Evolutionary conservation across 2,888 invertebrate species (phyloP), one percentile per base, ranked within the genome.

Genomic region (Athalia circularis): DNA sequence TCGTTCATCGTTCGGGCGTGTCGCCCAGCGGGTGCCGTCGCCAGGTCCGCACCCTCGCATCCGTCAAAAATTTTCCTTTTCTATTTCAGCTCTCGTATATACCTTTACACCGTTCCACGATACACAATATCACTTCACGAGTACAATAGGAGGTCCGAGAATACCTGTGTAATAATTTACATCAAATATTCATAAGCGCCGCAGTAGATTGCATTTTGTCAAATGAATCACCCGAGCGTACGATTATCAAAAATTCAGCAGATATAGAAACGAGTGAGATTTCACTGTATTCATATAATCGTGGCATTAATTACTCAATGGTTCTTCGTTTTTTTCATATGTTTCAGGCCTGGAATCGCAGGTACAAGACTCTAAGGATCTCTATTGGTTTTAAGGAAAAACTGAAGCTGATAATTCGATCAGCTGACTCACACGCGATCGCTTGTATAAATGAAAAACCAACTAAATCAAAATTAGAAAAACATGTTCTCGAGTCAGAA

Each of bases 21-120:
- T 88, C 83, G 86, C 88, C 79, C 88, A 89, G 88, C 88, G 85
- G 88, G 88, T 86, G 88, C 88, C 88, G 88, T 89, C 88, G 87
- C 87, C 88, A 87, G 87, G 86, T 88, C 86, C 85, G 87, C 88
- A 88, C 88, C 88, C 87, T 88, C 88, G 84, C 88, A 88, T 89
- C 88, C 86, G 86, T 88, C 88, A 79, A 79, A 78, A 72, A 64
- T 61, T 77, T 61, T 62, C 59, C 75, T 79, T 65, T 76, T 74
- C 67, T 68, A n/a, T 70, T n/a, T 50, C 54, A 13, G 29, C 54
- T 43, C 50, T 15, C 13, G n/a, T 54, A 54, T 65, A n/a, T 62
- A 47, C 62, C 61, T 61, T 61, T 4, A 29, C 75, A 50, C 62
- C 29, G 13, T 62, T n/a, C 8, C 9, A 4, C n/a, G 54, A 29